Conservation (phyloP, 1,140 invertebrate species). For the Neomicropteryx cornuta region DNA sequence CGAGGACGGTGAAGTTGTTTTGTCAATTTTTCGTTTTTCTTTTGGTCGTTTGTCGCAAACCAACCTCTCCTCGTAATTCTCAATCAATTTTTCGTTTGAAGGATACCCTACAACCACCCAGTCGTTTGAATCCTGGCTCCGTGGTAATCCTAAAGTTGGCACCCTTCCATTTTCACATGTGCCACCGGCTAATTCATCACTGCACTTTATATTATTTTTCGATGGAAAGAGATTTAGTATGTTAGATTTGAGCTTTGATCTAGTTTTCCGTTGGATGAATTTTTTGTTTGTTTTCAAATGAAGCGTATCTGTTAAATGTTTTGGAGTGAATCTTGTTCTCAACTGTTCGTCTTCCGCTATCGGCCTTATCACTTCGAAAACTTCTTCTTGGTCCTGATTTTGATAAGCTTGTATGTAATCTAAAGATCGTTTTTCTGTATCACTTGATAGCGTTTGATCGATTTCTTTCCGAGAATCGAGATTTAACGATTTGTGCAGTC, state of each 20-base stretch:
- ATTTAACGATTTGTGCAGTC: slow-evolving; percentile 36
- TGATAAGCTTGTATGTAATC: slow-evolving; percentile 37
- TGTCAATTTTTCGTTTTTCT: slow-evolving; percentile 21
- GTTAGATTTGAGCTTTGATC: too few relatives aligned
- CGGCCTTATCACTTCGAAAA: too few relatives aligned
- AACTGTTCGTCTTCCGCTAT: slow-evolving; percentile 20
- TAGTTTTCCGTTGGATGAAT: too few relatives aligned
- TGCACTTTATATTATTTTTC: too few relatives aligned
- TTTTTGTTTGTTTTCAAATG: slow-evolving; percentile 37
- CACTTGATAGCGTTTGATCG: slow-evolving; percentile 37
- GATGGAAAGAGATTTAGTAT: too few relatives aligned
- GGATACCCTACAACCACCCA: slow-evolving; percentile 33
- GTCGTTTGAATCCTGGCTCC: slow-evolving; percentile 24
- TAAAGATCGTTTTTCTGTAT: slow-evolving; percentile 34
- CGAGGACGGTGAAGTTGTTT: too few relatives aligned
- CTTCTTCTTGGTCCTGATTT: too few relatives aligned
- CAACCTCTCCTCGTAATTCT: slow-evolving; percentile 30
- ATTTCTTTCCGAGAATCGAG: slow-evolving; percentile 33
- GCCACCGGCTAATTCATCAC: slow-evolving; percentile 24
- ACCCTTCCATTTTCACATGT: slow-evolving; percentile 29
- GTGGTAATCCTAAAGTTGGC: slow-evolving; percentile 31
- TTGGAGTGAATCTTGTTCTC: slow-evolving; percentile 30
- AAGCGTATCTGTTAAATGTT: slow-evolving; percentile 37
- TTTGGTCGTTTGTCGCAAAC: too few relatives aligned
- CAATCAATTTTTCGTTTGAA: slow-evolving; percentile 30